Base-by-base conservation (phyloP, 1,140 invertebrate genomes). In the Ips typographus region DNA sequence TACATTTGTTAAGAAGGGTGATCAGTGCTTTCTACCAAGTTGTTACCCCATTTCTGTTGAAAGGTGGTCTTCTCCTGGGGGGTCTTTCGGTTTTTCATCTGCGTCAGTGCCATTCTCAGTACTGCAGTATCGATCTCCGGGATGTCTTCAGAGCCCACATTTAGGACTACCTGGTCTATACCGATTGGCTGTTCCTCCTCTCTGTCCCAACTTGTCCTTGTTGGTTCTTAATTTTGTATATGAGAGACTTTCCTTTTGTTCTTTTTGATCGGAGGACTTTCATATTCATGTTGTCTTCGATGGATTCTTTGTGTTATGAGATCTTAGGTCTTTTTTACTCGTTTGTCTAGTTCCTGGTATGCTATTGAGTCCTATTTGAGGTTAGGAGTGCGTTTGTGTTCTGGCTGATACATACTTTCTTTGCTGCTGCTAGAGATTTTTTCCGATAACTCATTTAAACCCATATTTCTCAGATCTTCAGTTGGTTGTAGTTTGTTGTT, bases 91-190 rank as follows among this genome's bases (percentile, higher is more conserved):
- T 65, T 65, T 56, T 42, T 65, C 64, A 65, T 65, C 6, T 65
- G 51, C 42, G 55, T 61, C 4, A 65, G 39, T 6, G 49, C 63
- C 22, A 37, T 38, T 57, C 42, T 55, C 51, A 59, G 6, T n/a
- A 56, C 64, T 57, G 38, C 36, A 41, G 37, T 43, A 6, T 38
- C n/a, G n/a, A 42, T 42, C 42, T 65, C 64, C 22, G 53, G 53
- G 38, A 65, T 65, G 51, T 65, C 52, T 39, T 65, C 64, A 1
- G 52, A 65, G 51, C 52, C 64, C 42, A 57, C 64, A 49, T 57
- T 65, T 52, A 64, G 6, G 47, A 64, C 49, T 52, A 49, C 37
- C 49, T 64, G 38, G 36, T 37, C 8, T 8, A 38, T 64, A 44
- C 44, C 43, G 61, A 39, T 38, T 37, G 37, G 44, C 43, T 44